Base-by-base conservation (phyloP, 1,140 invertebrate genomes). In the Bombyx mandarina region DNA sequence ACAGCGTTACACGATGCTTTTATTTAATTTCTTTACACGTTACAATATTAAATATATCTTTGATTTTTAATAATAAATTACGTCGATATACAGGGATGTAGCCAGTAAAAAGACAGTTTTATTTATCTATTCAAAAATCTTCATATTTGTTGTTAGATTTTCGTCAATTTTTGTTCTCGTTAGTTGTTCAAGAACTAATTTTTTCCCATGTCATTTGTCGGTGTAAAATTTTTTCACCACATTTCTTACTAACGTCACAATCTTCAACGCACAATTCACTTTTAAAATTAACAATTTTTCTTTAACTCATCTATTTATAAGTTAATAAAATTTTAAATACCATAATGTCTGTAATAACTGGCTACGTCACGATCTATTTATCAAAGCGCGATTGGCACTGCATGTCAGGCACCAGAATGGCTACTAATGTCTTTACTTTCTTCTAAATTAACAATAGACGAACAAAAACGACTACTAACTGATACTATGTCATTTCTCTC, bases 401-500 rank as follows among this genome's bases (percentile, higher is more conserved):
- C 82, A 82, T 82, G 82, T 63, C 64, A 60, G 60, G 71, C 63
- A 69, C 66, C 61, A 52, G 57, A 56, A 69, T 60, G 64, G 56
- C 52, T 69, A 69, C 67, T 70, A 68, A 75, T 59, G 60, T 66
- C 61, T 62, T 35, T 63, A 62, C 58, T 60, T 73, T 66, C 67
- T 69, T 71, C 71, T 75, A 73, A 69, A 76, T 75, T 80, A 74
- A 80, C 66, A 67, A 69, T 60, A 61, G 70, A 22, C 52, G 45
- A 55, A 62, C 53, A 49, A 45, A 56, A 51, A 46, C 74, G 65
- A 73, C 43, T 77, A 79, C 70, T 79, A 73, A 78, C 73, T 82
- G 57, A 81, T 84, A 73, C 67, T 85, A 67, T 83, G 77, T 84
- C 76, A 82, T 86, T 88, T 88, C 79, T 88, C 73, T 73, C 69